Percentiles rank a stretch among this genome's conserved stretches.
Evolutionary conservation across 1,140 invertebrate genomes (phyloP).

Genomic region (Ericerus pela): DNA sequence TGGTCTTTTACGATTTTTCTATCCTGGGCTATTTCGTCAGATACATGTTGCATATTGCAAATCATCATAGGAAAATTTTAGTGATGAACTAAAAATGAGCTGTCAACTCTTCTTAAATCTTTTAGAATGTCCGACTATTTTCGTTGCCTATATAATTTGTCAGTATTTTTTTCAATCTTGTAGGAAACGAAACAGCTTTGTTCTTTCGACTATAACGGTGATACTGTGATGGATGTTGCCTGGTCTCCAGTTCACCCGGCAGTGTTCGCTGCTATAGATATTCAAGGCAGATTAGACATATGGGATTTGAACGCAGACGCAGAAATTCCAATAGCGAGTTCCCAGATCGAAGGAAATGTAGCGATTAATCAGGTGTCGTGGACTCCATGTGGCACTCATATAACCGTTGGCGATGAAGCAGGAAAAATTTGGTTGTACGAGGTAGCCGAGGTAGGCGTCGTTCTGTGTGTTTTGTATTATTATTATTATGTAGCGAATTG

Average conservation of each 20-base stretch:
- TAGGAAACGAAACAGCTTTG: constrained; percentile 82
- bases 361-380: constrained; percentile 85
- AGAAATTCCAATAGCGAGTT: constrained; percentile 79
- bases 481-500: no score
- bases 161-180: constrained; percentile 19
- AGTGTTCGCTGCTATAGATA: constrained; percentile 89
- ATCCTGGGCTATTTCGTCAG: no score
- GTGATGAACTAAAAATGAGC: no score
- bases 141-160: no score
- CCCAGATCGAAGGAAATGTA: constrained; percentile 62
- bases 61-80: no score
- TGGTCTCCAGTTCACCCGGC: constrained; percentile 98
- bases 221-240: constrained; percentile 91
- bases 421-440: constrained; percentile 93
- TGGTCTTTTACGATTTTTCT: no score
- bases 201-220: constrained; percentile 96
- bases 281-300: constrained; percentile 76
- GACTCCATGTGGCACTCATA: constrained; percentile 78
- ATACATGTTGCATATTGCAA: no score
- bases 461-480: background rate
- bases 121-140: no score
- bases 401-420: constrained; percentile 83
- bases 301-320: constrained; percentile 97
- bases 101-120: no score
- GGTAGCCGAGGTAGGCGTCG: constrained; percentile 65